Evolutionary conservation across 1,140 invertebrate species (phyloP).

Genomic region (Drosophila ogumai): DNA sequence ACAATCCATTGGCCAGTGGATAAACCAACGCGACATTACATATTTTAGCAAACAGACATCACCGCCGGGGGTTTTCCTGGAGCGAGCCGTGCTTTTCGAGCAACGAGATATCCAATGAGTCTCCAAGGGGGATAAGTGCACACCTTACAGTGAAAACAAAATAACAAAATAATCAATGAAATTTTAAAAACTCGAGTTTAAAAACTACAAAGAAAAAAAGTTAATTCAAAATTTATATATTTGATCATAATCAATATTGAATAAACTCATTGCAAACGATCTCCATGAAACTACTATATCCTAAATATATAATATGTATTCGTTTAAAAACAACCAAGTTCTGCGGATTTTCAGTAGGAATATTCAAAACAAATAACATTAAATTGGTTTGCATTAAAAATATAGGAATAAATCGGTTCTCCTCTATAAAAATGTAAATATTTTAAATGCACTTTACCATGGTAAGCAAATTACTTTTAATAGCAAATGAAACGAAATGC

Average conservation of each 20-base stretch:
- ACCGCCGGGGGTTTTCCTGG: conserved; percentile 26
- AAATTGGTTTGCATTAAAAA: too few relatives aligned
- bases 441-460: not conserved
- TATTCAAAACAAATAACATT: too few relatives aligned
- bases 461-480: not conserved
- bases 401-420: too few relatives aligned
- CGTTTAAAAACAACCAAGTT: too few relatives aligned
- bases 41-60: conserved; percentile 72
- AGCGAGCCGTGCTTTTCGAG: not conserved
- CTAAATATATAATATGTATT: too few relatives aligned
- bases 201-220: not conserved
- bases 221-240: too few relatives aligned
- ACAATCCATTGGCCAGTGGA: conserved; percentile 65
- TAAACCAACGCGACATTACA: conserved; percentile 77
- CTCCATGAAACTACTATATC: too few relatives aligned
- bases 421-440: not conserved
- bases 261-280: too few relatives aligned
- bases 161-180: not conserved
- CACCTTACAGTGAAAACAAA: not conserved
- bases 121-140: not conserved
- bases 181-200: not conserved
- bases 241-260: too few relatives aligned
- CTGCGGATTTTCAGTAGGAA: too few relatives aligned
- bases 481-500: not conserved
- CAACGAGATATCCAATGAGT: not conserved